Evolutionary conservation across 2,797 vertebrate species (phyloP).

Genomic region (Anguilla marmorata): DNA sequence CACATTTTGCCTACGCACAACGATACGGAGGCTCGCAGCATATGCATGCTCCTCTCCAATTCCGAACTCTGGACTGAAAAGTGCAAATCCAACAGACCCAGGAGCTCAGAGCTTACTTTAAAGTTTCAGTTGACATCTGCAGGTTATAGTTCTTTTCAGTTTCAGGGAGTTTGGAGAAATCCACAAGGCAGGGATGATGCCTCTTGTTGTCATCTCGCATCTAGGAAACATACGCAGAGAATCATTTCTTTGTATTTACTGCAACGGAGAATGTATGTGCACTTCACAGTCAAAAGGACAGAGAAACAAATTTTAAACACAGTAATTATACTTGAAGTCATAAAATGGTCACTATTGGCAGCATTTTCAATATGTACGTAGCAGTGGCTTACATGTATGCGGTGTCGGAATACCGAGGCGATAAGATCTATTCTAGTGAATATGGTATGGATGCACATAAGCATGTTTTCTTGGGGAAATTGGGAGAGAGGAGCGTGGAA

Average conservation of each 20-base stretch:
- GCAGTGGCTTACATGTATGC: conserved; percentile 39
- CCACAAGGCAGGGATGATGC: conserved; percentile 96
- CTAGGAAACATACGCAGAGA: conserved; percentile 67
- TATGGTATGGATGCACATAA: conserved; percentile 61
- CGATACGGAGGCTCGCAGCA: neutral
- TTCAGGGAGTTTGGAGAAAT: conserved; percentile 96
- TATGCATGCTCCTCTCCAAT: neutral
- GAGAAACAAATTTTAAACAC: neutral
- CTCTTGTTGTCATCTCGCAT: conserved; percentile 97
- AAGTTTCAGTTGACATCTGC: conserved; percentile 99
- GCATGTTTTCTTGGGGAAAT: conserved; percentile 67
- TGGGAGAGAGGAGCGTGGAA: conserved; percentile 43
- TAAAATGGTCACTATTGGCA: neutral
- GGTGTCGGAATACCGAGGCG: conserved; percentile 40
- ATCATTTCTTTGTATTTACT: neutral
- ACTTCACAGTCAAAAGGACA: neutral
- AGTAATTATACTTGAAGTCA: neutral
- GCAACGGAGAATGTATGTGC: neutral
- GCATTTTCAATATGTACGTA: neutral
- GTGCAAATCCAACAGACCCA: neutral
- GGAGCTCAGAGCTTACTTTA: conserved; percentile 81
- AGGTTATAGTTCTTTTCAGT: conserved; percentile 99
- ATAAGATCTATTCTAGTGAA: conserved; percentile 58
- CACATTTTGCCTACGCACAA: neutral
- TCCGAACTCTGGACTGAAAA: neutral